Conservation (phyloP, 2,113 vertebrate genomes). For the Nyctibius bracteatus region DNA sequence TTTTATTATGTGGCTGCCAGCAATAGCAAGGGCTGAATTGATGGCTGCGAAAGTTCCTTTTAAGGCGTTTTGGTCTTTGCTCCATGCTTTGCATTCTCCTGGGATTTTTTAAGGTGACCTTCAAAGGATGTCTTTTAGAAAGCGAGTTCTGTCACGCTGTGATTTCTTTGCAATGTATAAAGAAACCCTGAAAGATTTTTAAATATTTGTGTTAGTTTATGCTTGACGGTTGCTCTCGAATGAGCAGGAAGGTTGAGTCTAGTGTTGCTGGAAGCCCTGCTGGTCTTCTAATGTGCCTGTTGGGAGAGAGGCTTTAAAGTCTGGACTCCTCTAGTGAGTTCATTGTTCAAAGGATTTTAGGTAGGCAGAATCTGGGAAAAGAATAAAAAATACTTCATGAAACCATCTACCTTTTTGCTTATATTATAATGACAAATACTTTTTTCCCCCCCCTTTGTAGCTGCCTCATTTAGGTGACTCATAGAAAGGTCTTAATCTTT, state of each 20-base stretch:
- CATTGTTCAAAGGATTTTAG: neutral
- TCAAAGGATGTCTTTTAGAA: neutral
- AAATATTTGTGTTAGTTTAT: neutral
- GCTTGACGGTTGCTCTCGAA: neutral
- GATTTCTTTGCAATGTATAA: neutral
- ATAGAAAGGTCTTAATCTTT: neutral
- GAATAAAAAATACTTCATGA: neutral
- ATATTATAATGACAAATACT: neutral
- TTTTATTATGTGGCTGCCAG: constrained; percentile 37
- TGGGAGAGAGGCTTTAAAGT: neutral
- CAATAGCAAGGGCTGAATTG: neutral
- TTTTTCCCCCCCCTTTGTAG: neutral
- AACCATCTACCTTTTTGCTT: neutral
- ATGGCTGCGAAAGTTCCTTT: neutral
- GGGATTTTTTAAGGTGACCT: constrained; percentile 15
- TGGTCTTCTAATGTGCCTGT: neutral
- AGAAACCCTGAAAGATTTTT: neutral
- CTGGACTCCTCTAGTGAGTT: neutral
- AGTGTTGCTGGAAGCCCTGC: neutral
- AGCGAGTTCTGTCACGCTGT: neutral
- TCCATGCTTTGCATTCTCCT: neutral
- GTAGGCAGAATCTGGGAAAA: neutral
- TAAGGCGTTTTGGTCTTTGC: neutral
- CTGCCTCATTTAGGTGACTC: neutral
- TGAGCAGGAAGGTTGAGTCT: neutral